phyloP scores from a whole-genome alignment of 2,113 vertebrate species.

The Eubucco bourcierii region DNA sequence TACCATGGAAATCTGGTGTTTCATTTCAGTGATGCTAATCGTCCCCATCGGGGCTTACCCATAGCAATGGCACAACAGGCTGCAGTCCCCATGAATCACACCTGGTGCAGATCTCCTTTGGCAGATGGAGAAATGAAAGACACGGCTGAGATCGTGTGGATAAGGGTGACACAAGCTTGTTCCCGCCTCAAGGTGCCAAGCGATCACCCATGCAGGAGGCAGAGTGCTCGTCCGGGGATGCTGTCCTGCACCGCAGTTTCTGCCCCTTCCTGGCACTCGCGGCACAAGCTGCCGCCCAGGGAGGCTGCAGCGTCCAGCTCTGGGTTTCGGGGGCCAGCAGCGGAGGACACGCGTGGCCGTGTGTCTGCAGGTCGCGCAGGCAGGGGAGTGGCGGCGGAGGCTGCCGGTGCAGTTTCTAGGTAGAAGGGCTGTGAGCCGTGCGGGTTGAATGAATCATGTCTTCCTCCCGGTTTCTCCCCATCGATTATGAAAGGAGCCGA shows the following conservation, averaged over 20 bases:
- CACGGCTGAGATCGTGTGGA: background rate
- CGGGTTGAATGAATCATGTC: background rate
- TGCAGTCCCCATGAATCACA: background rate
- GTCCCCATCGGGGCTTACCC: background rate
- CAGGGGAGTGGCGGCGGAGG: background rate
- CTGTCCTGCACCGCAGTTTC: fast-evolving
- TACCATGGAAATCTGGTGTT: background rate
- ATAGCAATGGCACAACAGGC: background rate
- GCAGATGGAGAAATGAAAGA: background rate
- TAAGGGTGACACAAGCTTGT: background rate
- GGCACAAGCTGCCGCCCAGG: background rate
- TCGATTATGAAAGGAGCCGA: constrained; percentile 40
- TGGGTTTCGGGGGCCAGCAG: background rate
- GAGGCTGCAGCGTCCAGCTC: background rate
- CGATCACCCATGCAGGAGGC: background rate
- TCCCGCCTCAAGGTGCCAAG: background rate
- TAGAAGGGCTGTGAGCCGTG: background rate
- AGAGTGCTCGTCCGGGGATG: background rate
- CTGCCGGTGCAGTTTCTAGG: background rate
- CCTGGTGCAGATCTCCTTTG: background rate
- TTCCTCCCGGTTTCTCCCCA: constrained; percentile 1
- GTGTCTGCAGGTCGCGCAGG: fast-evolving
- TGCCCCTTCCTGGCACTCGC: fast-evolving
- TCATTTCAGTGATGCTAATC: background rate
- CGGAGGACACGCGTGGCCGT: fast-evolving